These are phyloP conservation scores for Achatina immaculata DNA, from an alignment of 1,140 invertebrate species.

Conservation along the genomic window DNA sequence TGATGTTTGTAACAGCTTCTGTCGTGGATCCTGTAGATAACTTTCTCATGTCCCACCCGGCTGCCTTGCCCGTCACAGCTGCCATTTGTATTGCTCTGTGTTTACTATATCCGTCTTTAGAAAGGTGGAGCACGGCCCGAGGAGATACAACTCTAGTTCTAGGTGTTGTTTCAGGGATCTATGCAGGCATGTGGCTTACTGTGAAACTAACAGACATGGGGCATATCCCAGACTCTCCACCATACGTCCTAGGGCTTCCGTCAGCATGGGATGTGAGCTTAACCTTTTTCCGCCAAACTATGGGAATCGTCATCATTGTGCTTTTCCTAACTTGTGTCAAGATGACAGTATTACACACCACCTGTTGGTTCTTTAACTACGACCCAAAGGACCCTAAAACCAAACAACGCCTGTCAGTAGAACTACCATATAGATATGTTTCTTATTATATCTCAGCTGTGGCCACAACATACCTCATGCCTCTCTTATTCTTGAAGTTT, in stretches of 20 bases:
- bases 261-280: constrained; percentile 80
- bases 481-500: constrained; percentile 63
- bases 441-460: constrained; percentile 68
- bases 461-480: constrained; percentile 82
- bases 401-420: constrained; percentile 73
- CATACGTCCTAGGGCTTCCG: constrained; percentile 75
- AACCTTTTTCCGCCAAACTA: constrained; percentile 79
- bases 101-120: constrained; percentile 78
- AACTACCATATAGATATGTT: constrained; percentile 85
- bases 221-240: constrained; percentile 73
- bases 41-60: constrained; percentile 79
- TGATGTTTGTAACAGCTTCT: constrained; percentile 82
- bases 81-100: constrained; percentile 80
- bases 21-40: constrained; percentile 81
- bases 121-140: constrained; percentile 73
- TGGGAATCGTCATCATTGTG: constrained; percentile 82
- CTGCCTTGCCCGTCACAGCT: constrained; percentile 78
- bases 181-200: constrained; percentile 85
- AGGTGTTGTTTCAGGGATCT: constrained; percentile 81
- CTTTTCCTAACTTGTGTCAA: constrained; percentile 80
- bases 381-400: constrained; percentile 71
- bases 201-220: constrained; percentile 77
- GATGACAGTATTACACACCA: constrained; percentile 77
- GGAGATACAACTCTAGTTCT: constrained; percentile 89
- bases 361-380: constrained; percentile 79